These are phyloP conservation scores for Myotis yumanensis DNA, from an alignment of 2,113 vertebrate species.

Conservation along the genomic window DNA sequence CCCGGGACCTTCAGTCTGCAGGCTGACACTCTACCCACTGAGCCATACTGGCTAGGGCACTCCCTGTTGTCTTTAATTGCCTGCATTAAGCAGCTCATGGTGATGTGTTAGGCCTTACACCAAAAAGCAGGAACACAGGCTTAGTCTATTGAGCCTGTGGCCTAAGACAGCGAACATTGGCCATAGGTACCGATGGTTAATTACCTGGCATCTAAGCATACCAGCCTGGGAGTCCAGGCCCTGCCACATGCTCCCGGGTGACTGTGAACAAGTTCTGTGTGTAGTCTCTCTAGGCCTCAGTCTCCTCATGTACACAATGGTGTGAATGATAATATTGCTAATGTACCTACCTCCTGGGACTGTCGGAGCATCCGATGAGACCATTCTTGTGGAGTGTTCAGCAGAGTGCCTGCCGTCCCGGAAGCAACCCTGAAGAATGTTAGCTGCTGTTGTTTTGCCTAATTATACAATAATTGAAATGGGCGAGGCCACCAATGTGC, in stretches of 20 bases:
- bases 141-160: not conserved
- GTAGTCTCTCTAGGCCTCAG: not conserved
- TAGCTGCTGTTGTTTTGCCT: not conserved
- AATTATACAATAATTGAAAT: not conserved
- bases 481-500: not conserved
- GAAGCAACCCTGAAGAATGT: not conserved
- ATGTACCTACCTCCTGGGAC: not conserved
- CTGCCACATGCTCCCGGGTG: fast-evolving
- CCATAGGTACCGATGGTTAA: not conserved
- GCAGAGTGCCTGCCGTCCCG: not conserved
- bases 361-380: not conserved
- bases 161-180: not conserved
- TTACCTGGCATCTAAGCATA: not conserved
- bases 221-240: not conserved
- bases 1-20: no score
- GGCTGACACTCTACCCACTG: no score
- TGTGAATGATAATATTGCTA: not conserved
- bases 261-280: fast-evolving
- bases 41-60: not conserved
- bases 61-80: not conserved
- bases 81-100: not conserved
- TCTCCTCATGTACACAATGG: not conserved
- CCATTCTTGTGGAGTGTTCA: not conserved
- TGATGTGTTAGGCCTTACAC: not conserved
- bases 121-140: not conserved